phyloP scores from a whole-genome alignment of 2,888 invertebrate species.

The Andrena bucephala region DNA sequence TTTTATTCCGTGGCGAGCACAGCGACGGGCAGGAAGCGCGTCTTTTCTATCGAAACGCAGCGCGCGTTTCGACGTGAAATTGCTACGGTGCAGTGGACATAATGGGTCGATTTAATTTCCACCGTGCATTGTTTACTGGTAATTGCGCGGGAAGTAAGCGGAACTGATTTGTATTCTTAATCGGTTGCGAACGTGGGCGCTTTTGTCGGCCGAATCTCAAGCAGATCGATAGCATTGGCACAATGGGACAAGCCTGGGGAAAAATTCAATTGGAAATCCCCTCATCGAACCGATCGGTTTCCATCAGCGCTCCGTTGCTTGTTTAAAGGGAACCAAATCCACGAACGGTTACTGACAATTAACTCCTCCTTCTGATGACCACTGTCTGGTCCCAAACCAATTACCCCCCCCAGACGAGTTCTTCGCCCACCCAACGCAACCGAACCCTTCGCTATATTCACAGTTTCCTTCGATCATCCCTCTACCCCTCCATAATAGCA shows the following conservation, averaged over 20 bases:
- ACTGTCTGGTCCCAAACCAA: too few relatives aligned
- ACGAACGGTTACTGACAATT: too few relatives aligned
- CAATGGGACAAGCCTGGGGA: not conserved
- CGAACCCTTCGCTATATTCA: too few relatives aligned
- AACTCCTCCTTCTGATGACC: too few relatives aligned
- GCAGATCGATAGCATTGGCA: not conserved
- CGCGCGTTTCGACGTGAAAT: not conserved
- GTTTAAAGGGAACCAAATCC: too few relatives aligned
- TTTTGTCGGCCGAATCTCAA: slow-evolving; percentile 5
- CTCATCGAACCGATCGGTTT: not conserved
- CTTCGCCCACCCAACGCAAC: too few relatives aligned
- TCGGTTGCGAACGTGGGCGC: not conserved
- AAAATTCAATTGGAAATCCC: slow-evolving; percentile 5
- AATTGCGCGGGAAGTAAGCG: slow-evolving; percentile 16
- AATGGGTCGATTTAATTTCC: slow-evolving; percentile 16
- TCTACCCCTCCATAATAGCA: too few relatives aligned
- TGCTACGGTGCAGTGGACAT: not conserved
- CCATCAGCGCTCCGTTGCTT: not conserved
- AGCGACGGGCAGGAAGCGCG: not conserved
- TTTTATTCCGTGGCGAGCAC: not conserved
- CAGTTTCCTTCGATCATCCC: too few relatives aligned
- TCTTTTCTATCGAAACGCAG: not conserved
- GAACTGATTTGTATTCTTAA: slow-evolving; percentile 34
- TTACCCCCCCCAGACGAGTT: too few relatives aligned
- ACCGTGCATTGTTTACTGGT: slow-evolving; percentile 23